Percentiles rank a stretch among this genome's conserved stretches.
phyloP scores from a whole-genome alignment of 2,797 vertebrate genomes.

The Cheirogaleus major region DNA sequence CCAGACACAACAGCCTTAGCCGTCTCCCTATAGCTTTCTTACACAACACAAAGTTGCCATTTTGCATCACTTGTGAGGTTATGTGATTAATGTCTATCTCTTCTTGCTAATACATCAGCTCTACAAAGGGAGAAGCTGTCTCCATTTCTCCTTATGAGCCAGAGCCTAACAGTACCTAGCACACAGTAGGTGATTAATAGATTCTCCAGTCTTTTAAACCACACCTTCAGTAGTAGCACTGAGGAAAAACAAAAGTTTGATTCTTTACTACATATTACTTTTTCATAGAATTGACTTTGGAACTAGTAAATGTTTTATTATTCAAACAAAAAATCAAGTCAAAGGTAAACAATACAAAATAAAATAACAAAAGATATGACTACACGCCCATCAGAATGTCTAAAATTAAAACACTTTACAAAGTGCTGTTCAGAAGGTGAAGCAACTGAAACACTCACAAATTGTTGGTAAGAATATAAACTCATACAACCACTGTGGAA shows the following conservation, averaged over 20 bases:
- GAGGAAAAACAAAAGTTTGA: not conserved
- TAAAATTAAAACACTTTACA: not conserved
- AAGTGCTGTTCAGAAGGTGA: not conserved
- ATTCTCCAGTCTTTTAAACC: not conserved
- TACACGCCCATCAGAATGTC: not conserved
- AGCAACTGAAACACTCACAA: not conserved
- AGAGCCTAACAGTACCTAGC: not conserved
- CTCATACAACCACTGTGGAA: not conserved
- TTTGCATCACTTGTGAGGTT: not conserved
- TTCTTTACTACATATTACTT: not conserved
- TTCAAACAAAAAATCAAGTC: not conserved
- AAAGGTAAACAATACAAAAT: not conserved
- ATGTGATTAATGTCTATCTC: accelerated
- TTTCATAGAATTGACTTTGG: not conserved
- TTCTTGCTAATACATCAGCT: not conserved
- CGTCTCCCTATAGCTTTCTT: not conserved
- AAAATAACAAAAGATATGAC: not conserved
- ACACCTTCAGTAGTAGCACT: accelerated
- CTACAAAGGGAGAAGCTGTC: not conserved
- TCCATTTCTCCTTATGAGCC: not conserved
- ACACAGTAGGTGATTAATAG: not conserved
- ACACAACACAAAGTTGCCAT: not conserved
- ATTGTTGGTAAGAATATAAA: not conserved
- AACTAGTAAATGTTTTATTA: not conserved
- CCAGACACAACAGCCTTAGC: not conserved